Evolutionary conservation across 2,797 vertebrate genomes (phyloP), one percentile per base, ranked within the genome.

Genomic region (Scomberomorus guttatus): DNA sequence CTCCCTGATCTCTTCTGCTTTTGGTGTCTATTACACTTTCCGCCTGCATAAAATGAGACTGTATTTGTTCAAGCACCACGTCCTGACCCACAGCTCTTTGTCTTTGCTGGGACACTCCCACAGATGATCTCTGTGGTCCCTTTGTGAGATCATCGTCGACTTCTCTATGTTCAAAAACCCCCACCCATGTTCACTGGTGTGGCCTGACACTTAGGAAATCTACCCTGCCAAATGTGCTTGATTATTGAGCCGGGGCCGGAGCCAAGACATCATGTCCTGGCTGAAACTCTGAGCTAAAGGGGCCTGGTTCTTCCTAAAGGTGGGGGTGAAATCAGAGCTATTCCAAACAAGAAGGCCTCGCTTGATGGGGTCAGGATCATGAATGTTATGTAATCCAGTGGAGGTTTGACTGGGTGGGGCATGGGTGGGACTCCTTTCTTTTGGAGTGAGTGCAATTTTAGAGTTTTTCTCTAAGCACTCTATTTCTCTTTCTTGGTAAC

Each of bases 61-160:
- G 17, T 25, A 12, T 76, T 81, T 34, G 18, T 79, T 22, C 22
- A 29, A 32, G 17, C 46, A 57, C 32, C 54, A 11, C 37, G 67
- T 1, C 60, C 70, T 69, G 61, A 18, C 24, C 68, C 62, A 13
- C 12, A 72, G 63, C 59, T 69, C 65, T 81, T 64, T 77, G 74
- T 57, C 63, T 80, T 77, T 80, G 51, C 61, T 11, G 34, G 57
- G 83, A 85, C 84, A 78, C 85, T 77, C 85, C 71, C 77, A 65
- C 55, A 0, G 70, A 25, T 57, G 34, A 82, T 68, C 73, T 59
- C 51, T 52, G 25, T 9, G 42, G 25, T 75, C 56, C 27, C 74
- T 44, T 0, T 5, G 34, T 92, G 90, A 92, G 81, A 73, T 92
- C 86, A 85, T 83, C 25, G 0, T 52, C 37, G 22, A 17, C 24